Conservation (phyloP, 2,888 invertebrate genomes). For the Caenorhabditis macrosperma region DNA sequence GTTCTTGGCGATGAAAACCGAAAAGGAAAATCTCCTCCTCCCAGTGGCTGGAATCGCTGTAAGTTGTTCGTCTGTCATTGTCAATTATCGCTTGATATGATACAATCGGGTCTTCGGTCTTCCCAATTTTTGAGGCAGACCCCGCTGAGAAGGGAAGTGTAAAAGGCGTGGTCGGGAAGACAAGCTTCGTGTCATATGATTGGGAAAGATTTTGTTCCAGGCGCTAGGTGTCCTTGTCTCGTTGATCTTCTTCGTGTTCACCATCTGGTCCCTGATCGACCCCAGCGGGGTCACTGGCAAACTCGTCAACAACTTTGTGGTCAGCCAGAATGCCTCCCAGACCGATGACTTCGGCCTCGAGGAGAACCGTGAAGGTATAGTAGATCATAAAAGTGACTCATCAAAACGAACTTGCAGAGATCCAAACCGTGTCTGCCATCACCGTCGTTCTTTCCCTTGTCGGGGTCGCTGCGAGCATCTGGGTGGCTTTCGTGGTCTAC, state of each 20-base stretch:
- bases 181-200: conserved; percentile 36
- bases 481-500: conserved; percentile 67
- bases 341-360: conserved; percentile 56
- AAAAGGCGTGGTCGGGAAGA: conserved; percentile 47
- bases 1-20: conserved; percentile 63
- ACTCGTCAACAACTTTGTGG: conserved; percentile 63
- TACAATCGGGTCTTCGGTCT: conserved; percentile 31
- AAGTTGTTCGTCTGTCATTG: conserved; percentile 27
- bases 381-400: too few relatives aligned
- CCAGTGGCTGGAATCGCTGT: conserved; percentile 64
- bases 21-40: conserved; percentile 65
- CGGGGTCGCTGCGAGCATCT: conserved; percentile 61
- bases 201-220: conserved; percentile 47
- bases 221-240: conserved; percentile 55
- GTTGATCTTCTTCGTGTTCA: conserved; percentile 56
- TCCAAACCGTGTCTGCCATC: conserved; percentile 60
- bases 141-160: conserved; percentile 33
- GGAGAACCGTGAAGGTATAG: conserved; percentile 60
- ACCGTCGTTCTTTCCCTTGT: conserved; percentile 52
- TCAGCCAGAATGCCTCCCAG: conserved; percentile 52
- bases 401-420: conserved; percentile 54
- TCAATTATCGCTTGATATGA: conserved; percentile 33
- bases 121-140: conserved; percentile 16
- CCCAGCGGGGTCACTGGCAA: conserved; percentile 60
- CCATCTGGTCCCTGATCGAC: conserved; percentile 67